Conservation (phyloP, 2,888 invertebrate species). For the Agrochola lota region DNA sequence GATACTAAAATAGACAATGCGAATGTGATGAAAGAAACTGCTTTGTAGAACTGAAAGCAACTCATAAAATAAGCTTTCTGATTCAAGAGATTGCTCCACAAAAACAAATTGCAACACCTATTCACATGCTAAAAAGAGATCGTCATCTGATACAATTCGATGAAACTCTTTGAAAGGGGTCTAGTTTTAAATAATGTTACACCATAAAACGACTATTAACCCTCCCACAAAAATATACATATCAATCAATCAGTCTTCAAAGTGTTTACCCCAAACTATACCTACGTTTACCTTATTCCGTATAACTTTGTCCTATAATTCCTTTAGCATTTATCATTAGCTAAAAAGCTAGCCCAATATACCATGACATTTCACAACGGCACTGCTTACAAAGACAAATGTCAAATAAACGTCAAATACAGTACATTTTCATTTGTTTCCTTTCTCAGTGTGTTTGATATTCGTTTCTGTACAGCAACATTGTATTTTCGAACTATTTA, state of each 20-base stretch:
- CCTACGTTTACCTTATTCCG: background rate
- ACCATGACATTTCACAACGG: conserved; percentile 8
- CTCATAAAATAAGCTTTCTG: background rate
- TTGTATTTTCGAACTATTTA: conserved; percentile 25
- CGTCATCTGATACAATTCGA: background rate
- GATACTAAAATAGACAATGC: background rate
- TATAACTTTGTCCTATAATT: background rate
- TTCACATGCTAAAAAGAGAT: background rate
- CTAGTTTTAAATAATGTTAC: too few relatives aligned
- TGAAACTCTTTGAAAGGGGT: background rate
- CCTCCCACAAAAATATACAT: background rate
- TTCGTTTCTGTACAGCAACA: conserved; percentile 24
- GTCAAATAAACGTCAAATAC: conserved; percentile 15
- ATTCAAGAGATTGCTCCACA: background rate
- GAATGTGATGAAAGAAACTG: background rate
- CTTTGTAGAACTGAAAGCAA: background rate
- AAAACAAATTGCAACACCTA: background rate
- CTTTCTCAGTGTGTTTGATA: background rate
- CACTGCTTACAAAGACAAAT: conserved; percentile 1
- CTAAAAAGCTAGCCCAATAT: background rate
- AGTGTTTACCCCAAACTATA: background rate
- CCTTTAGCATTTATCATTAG: background rate
- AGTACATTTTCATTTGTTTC: background rate
- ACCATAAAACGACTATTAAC: too few relatives aligned
- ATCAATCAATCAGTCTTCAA: background rate